Evolutionary conservation across 1,140 invertebrate genomes (phyloP).

Genomic region (Leptoteleia sp.): DNA sequence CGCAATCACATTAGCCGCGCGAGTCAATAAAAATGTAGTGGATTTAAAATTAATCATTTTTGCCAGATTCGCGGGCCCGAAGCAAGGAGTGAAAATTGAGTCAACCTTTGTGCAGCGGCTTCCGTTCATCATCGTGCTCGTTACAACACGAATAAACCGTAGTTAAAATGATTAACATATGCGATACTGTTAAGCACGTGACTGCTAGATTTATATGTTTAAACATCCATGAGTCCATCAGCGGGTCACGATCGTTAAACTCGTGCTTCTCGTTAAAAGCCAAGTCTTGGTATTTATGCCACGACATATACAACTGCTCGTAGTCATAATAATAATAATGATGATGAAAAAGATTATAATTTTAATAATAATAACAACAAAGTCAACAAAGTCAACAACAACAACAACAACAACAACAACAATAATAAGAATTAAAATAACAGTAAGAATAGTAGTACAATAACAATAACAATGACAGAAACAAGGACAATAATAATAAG

Average conservation of each 20-base stretch:
- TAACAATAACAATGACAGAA: no score
- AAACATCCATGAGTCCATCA: conserved; percentile 66
- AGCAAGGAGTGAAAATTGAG: conserved; percentile 15
- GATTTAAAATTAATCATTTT: conserved; percentile 9
- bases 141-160: conserved; percentile 39
- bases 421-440: no score
- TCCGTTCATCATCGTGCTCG: conserved; percentile 32
- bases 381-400: no score
- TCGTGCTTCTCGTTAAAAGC: conserved; percentile 53
- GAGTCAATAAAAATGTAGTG: no score
- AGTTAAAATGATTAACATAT: conserved; percentile 36
- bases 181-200: conserved; percentile 47
- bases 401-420: no score
- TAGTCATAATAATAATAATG: no score
- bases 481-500: no score
- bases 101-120: conserved; percentile 35
- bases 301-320: conserved; percentile 9
- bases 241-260: conserved; percentile 69
- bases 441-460: no score
- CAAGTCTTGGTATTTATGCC: conserved; percentile 17
- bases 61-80: background rate
- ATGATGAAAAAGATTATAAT: no score
- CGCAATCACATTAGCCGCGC: no score
- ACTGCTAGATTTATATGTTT: conserved; percentile 65
- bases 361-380: no score